phyloP scores from a whole-genome alignment of 2,888 invertebrate species.

The Parnassius smintheus region DNA sequence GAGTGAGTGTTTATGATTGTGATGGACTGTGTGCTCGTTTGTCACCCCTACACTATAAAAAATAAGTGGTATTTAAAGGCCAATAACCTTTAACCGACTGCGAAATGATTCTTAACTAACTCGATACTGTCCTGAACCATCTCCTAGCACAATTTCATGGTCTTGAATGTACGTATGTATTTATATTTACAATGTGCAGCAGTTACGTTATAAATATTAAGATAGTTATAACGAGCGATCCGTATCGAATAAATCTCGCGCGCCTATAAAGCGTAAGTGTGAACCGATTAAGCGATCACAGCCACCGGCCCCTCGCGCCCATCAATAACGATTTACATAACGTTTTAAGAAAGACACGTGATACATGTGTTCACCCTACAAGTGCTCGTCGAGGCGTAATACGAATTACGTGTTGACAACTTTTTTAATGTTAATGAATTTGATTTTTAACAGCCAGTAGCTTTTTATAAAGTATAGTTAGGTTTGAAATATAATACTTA shows the following conservation, averaged over 20 bases:
- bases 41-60: too few species aligned
- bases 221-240: slow-evolving; percentile 8
- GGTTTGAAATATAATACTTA: too few species aligned
- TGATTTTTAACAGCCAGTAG: neutral
- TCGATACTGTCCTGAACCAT: too few species aligned
- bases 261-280: slow-evolving; percentile 21
- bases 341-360: slow-evolving; percentile 13
- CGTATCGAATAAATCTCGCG: slow-evolving; percentile 21
- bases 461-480: neutral
- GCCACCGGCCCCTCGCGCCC: slow-evolving; percentile 14
- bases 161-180: too few species aligned
- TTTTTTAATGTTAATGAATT: slow-evolving; percentile 8
- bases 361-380: slow-evolving; percentile 12
- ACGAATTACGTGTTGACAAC: slow-evolving; percentile 18
- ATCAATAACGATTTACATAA: slow-evolving; percentile 27
- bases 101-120: too few species aligned
- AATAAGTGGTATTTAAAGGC: too few species aligned
- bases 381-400: slow-evolving; percentile 16
- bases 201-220: neutral
- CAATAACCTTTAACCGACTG: too few species aligned
- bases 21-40: too few species aligned
- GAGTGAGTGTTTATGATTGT: too few species aligned
- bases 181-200: slow-evolving; percentile 6
- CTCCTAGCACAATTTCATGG: too few species aligned
- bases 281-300: slow-evolving; percentile 26